Evolutionary conservation across 2,113 vertebrate species (phyloP), one percentile per base, ranked within the genome.

Genomic region (Empidonax traillii): DNA sequence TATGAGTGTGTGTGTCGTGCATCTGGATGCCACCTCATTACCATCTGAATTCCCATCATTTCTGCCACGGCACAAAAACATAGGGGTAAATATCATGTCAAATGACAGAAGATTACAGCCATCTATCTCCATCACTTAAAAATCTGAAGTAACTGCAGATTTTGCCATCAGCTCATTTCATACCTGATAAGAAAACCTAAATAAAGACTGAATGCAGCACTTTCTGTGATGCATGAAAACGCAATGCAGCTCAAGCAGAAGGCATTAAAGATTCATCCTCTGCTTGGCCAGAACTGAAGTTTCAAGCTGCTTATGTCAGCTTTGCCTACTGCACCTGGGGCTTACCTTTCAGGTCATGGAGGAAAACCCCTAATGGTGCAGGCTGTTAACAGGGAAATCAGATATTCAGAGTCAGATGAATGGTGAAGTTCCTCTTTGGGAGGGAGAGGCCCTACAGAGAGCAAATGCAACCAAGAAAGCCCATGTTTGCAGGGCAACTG

Each of bases 111-210:
- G 76, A 95, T 87, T 89, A 92, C 91, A 95, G 85, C 69, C 92
- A 93, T 96, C 90, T 81, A 95, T 97, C 92, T 94, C 79, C 58
- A 96, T 95, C 77, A 96, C 76, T 97, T 87, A 84, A 89, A 97
- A 96, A 96, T 94, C 84, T 90, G 82, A 96, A 94, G 89, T 59
- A 94, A 94, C 79, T 90, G 93, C 95, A 91, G 97, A 96, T 96
- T 96, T 93, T 97, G 96, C 90, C 87, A 97, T 97, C 93, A 95
- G 89, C 76, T 95, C 91, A 84, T 96, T 98, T 97, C 89, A 96
- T 85, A 97, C 91, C 96, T 91, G 92, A 90, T 96, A 93, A 94
- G 96, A 96, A 97, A 85, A 92, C 69, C 89, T 93, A 95, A 97
- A 97, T 95, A 95, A 97, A 97, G 94, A 97, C 44, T 94, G 97